phyloP scores from a whole-genome alignment of 2,888 invertebrate genomes.

The Apotomis betuletana region DNA sequence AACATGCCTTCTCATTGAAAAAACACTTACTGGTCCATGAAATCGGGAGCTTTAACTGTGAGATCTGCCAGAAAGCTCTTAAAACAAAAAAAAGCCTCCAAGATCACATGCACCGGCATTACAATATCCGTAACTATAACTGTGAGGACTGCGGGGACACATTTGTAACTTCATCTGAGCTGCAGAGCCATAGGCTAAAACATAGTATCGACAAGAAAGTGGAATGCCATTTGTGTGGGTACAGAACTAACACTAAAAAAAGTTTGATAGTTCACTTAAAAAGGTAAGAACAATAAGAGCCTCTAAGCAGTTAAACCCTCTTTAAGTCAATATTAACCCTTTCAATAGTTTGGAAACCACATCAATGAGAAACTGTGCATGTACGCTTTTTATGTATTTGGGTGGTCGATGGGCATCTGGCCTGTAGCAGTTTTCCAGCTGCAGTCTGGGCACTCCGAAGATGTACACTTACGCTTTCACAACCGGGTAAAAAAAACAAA shows the following conservation, averaged over 20 bases:
- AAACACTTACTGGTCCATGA: conserved; percentile 73
- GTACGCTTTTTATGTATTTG: too few species aligned
- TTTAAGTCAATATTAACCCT: too few species aligned
- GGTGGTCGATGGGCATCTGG: too few species aligned
- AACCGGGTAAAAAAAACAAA: too few species aligned
- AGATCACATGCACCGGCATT: conserved; percentile 73
- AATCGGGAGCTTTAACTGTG: conserved; percentile 64
- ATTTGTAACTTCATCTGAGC: conserved; percentile 76
- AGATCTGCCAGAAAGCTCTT: conserved; percentile 70
- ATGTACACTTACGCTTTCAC: too few species aligned
- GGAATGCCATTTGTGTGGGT: conserved; percentile 74
- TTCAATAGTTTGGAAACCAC: too few species aligned
- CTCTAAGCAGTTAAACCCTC: too few species aligned
- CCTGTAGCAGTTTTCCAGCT: too few species aligned
- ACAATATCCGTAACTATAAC: conserved; percentile 73
- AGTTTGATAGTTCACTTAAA: conserved; percentile 71
- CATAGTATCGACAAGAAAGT: conserved; percentile 64
- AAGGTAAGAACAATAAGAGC: conserved; percentile 55
- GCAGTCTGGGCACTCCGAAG: too few species aligned
- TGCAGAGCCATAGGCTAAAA: conserved; percentile 72
- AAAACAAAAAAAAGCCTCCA: conserved; percentile 71
- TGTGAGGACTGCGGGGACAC: conserved; percentile 78
- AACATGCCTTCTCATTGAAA: conserved; percentile 73
- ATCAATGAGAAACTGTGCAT: too few species aligned
- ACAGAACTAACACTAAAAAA: conserved; percentile 72